A percentile compares a stretch with the other conserved stretches of the same genome.
Evolutionary conservation across 2,888 invertebrate species (phyloP).

Genomic region (Camptogramma bilineatum): DNA sequence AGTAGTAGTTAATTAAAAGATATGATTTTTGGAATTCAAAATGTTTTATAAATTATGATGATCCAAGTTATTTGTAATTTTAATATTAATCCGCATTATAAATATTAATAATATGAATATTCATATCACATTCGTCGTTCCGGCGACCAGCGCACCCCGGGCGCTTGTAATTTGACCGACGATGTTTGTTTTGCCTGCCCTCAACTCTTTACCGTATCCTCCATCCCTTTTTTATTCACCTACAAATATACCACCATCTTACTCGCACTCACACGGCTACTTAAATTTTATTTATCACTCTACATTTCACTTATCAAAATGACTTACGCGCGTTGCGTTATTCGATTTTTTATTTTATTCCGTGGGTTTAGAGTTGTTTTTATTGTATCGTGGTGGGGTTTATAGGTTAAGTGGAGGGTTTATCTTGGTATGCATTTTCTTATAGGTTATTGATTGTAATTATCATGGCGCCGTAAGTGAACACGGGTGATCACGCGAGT

Average conservation of each 20-base stretch:
- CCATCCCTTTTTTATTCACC: slow-evolving; percentile 7
- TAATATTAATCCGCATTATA: slow-evolving; percentile 25
- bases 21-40: neutral
- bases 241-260: neutral
- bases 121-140: slow-evolving; percentile 13
- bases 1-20: neutral
- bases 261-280: slow-evolving; percentile 19
- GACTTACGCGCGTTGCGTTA: slow-evolving; percentile 21
- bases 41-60: slow-evolving; percentile 11
- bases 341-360: slow-evolving; percentile 26
- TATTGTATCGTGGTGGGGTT: slow-evolving; percentile 9
- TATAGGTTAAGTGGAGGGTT: slow-evolving; percentile 8
- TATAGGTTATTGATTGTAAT: slow-evolving; percentile 77
- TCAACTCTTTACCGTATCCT: slow-evolving; percentile 28
- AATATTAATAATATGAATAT: slow-evolving; percentile 27
- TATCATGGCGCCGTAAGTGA: slow-evolving; percentile 67
- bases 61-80: slow-evolving; percentile 18
- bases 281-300: slow-evolving; percentile 38
- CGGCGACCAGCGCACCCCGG: slow-evolving; percentile 33
- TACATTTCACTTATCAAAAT: slow-evolving; percentile 33
- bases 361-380: slow-evolving; percentile 14
- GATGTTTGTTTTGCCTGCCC: slow-evolving; percentile 43
- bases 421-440: slow-evolving; percentile 24
- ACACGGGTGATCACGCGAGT: slow-evolving; percentile 38
- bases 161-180: slow-evolving; percentile 39